Evolutionary conservation across 2,113 vertebrate species (phyloP), one percentile per base, ranked within the genome.

Genomic region (Narcine bancroftii): DNA sequence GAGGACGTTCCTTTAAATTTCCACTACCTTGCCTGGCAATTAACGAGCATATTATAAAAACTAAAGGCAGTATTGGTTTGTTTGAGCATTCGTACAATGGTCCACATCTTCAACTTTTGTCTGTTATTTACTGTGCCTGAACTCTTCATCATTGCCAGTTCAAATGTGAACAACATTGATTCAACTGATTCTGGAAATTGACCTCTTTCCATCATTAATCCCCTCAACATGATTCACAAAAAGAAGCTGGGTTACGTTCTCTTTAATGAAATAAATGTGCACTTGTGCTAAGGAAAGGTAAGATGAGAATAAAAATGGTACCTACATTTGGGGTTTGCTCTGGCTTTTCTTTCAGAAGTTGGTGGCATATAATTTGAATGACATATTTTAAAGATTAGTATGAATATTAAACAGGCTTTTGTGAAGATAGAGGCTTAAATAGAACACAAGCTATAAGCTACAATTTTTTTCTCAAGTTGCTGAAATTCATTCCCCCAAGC

Each of bases 81-180:
- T 87, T 13, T 81, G 33, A 87, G n/a, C 53, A 60, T 60, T 85
- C 15, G 60, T 11, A 56, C 15, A 85, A 60, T 85, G 81, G 81
- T 63, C 33, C 33, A 36, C 13, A 17, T 36, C 56, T 87, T 15
- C 81, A 87, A 36, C 21, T 87, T 33, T 1, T 60, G 53, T 36
- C 81, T 87, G 36, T 6, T 39, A 60, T 87, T 60, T 53, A 39
- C 53, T 36, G 53, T n/a, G 53, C n/a, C 53, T 87, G 26, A 26
- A 26, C 47, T 56, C 6, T 87, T 87, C 81, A 56, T 33, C 33
- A 56, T 56, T 85, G 50, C 81, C n/a, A n/a, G 53, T 36, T 17
- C 29, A 85, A 85, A 85, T 29, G n/a, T 85, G n/a, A n/a, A 29
- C 60, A n/a, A n/a, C 33, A 36, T n/a, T 87, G 81, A 85, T 87